These are phyloP conservation scores for Sphecodes monilicornis DNA, from an alignment of 2,888 invertebrate species.

Conservation along the genomic window DNA sequence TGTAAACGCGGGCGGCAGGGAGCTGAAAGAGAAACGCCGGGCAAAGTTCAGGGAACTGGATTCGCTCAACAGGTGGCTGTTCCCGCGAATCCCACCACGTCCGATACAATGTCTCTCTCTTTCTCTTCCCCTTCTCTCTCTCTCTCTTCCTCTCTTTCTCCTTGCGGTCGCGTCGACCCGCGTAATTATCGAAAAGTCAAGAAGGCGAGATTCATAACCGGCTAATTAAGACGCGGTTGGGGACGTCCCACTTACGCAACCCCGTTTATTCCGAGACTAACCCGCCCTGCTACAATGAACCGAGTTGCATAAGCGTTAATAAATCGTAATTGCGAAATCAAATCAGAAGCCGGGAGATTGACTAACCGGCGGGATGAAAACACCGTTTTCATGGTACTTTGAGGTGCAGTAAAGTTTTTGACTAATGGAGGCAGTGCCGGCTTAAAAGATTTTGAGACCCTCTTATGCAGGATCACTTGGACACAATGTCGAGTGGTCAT, in stretches of 20 bases:
- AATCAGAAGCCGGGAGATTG: background rate
- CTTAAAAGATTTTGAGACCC: too few relatives aligned
- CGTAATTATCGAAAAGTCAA: constrained; percentile 57
- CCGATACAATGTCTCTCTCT: constrained; percentile 47
- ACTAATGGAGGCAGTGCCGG: too few relatives aligned
- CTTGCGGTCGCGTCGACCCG: constrained; percentile 31
- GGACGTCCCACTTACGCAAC: constrained; percentile 23
- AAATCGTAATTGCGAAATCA: constrained; percentile 29
- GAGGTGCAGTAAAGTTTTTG: too few relatives aligned
- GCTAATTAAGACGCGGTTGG: constrained; percentile 30
- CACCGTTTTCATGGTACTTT: background rate
- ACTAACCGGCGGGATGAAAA: background rate
- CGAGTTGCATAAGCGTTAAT: constrained; percentile 1
- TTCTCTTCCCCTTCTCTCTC: background rate
- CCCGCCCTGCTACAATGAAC: constrained; percentile 1
- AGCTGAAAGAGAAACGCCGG: constrained; percentile 12
- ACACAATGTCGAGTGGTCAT: too few relatives aligned
- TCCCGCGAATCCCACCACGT: constrained; percentile 60
- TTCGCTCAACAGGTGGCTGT: constrained; percentile 72
- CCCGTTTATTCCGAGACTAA: constrained; percentile 38
- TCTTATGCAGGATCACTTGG: too few relatives aligned
- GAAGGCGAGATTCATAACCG: constrained; percentile 17
- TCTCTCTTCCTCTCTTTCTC: background rate
- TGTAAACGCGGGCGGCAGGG: constrained; percentile 37
- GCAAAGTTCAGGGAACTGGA: constrained; percentile 62